A percentile compares a stretch with the other conserved stretches of the same genome.
These are phyloP conservation scores for Phengaris alcon DNA, from an alignment of 2,888 invertebrate species.

Conservation along the genomic window DNA sequence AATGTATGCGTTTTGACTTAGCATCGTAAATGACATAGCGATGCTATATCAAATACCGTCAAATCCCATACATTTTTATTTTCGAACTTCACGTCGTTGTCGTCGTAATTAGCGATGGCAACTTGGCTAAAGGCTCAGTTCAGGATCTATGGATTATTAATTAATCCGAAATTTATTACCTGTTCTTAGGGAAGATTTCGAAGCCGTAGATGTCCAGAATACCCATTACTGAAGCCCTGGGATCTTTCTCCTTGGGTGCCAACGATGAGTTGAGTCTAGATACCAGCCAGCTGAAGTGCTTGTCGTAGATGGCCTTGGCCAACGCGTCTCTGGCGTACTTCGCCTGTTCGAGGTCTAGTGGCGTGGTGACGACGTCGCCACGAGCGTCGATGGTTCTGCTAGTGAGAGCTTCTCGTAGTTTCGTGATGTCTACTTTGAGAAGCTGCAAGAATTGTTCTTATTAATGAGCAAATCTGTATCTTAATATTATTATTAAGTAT, in stretches of 20 bases:
- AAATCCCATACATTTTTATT: too few relatives aligned
- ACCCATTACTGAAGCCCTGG: slow-evolving; percentile 87
- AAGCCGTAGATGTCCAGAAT: slow-evolving; percentile 97
- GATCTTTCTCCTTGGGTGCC: slow-evolving; percentile 77
- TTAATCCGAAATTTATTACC: slow-evolving; percentile 62
- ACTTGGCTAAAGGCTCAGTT: too few relatives aligned
- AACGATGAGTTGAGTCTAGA: slow-evolving; percentile 87
- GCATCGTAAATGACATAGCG: too few relatives aligned
- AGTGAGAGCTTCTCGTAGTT: slow-evolving; percentile 86
- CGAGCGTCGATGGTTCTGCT: slow-evolving; percentile 92
- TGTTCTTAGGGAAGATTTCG: slow-evolving; percentile 94
- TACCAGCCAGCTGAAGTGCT: slow-evolving; percentile 95
- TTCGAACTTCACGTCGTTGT: too few relatives aligned
- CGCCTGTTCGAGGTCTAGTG: slow-evolving; percentile 88
- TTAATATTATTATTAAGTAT: too few relatives aligned
- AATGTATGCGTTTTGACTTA: too few relatives aligned
- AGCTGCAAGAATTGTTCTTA: slow-evolving; percentile 72
- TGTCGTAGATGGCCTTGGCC: slow-evolving; percentile 94
- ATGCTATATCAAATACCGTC: too few relatives aligned
- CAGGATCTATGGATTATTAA: too few relatives aligned
- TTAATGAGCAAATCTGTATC: background rate
- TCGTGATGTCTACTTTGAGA: slow-evolving; percentile 83
- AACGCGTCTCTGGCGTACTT: slow-evolving; percentile 93
- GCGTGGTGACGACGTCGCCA: slow-evolving; percentile 89
- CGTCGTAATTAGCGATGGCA: too few relatives aligned